Conservation (phyloP, 2,888 invertebrate genomes). For the Phyllotreta striolata region DNA sequence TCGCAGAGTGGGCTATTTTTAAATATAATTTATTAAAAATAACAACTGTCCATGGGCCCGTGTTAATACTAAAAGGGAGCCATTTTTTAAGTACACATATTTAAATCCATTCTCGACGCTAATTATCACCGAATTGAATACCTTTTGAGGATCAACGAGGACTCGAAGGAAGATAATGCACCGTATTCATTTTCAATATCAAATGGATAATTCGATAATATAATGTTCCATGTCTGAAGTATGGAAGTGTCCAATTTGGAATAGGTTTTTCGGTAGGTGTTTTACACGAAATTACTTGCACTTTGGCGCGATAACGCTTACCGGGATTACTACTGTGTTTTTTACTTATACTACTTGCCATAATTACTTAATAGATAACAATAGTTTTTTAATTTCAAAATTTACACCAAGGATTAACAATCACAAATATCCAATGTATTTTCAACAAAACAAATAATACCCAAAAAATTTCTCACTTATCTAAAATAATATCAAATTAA, state of each 20-base stretch:
- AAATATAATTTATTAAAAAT: conserved; percentile 60
- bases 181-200: conserved; percentile 20
- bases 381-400: too few relatives aligned
- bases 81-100: conserved; percentile 54
- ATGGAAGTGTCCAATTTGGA: conserved; percentile 40
- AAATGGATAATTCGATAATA: conserved; percentile 33
- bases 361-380: too few relatives aligned
- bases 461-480: too few relatives aligned
- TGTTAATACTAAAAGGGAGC: conserved; percentile 57
- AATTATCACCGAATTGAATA: conserved; percentile 36
- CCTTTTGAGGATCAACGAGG: conserved; percentile 42
- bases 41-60: conserved; percentile 57
- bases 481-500: too few relatives aligned
- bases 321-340: not conserved
- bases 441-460: too few relatives aligned
- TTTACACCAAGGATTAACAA: too few relatives aligned
- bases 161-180: conserved; percentile 18
- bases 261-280: conserved; percentile 42
- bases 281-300: conserved; percentile 5
- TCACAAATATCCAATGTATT: too few relatives aligned
- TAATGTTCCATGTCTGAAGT: conserved; percentile 36
- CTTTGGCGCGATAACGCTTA: not conserved
- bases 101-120: conserved; percentile 33
- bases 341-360: too few relatives aligned
- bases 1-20: conserved; percentile 59